Evolutionary conservation across 23 tunicate genomes (phyloP).

Genomic region (Ascidia mentula): DNA sequence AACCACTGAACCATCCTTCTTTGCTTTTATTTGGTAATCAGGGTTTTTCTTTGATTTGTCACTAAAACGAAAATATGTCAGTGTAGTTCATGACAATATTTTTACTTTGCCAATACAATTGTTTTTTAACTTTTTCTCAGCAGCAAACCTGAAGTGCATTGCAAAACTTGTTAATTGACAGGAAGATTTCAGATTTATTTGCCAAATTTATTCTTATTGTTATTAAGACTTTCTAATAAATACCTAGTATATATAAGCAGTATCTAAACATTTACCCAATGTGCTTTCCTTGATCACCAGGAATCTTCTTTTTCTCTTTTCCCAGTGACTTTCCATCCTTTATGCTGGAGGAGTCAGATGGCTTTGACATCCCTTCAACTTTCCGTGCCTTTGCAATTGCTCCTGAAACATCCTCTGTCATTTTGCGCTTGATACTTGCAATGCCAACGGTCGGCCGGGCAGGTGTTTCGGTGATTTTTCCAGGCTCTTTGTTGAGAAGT

Average conservation of each 20-base stretch:
- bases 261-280: too few species aligned
- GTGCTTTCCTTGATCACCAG: neutral
- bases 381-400: constrained; percentile 27
- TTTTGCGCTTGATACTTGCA: constrained; percentile 43
- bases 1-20: constrained; percentile 4
- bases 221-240: too few species aligned
- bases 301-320: constrained; percentile 40
- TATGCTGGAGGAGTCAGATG: neutral
- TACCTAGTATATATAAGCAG: too few species aligned
- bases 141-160: neutral
- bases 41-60: constrained; percentile 22
- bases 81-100: too few species aligned
- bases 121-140: neutral
- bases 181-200: too few species aligned
- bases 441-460: neutral
- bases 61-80: neutral
- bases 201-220: too few species aligned
- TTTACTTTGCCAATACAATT: neutral
- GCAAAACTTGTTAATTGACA: too few species aligned
- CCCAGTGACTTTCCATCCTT: constrained; percentile 1
- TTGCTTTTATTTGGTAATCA: constrained; percentile 13
- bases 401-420: constrained; percentile 17
- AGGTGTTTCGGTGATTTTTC: neutral
- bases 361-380: constrained; percentile 16
- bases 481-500: constrained; percentile 39